A percentile compares a stretch with the other conserved stretches of the same genome.
Conservation (phyloP, 2,797 vertebrate species). For the Necrosyrtes monachus region DNA sequence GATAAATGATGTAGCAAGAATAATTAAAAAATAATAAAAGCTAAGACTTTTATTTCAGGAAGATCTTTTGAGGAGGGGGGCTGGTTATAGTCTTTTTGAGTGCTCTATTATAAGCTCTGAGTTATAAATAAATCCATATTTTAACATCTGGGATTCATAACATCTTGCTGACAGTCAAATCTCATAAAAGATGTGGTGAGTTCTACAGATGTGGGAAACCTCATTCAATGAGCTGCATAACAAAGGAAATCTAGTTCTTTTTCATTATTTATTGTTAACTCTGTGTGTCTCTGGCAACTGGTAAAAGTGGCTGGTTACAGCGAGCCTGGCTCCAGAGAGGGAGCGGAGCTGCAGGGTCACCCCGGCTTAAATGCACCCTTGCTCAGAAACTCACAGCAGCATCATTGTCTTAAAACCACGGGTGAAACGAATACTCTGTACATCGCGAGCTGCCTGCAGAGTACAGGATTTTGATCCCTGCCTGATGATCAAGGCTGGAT, state of each 20-base stretch:
- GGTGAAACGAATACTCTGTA: not conserved
- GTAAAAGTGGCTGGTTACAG: not conserved
- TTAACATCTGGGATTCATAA: slow-evolving; percentile 72
- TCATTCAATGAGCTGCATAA: slow-evolving; percentile 53
- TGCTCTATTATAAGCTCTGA: slow-evolving; percentile 42
- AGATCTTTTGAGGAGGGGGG: slow-evolving; percentile 42
- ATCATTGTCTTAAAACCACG: not conserved
- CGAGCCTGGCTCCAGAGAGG: not conserved
- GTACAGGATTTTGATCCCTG: not conserved
- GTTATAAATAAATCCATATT: slow-evolving; percentile 65
- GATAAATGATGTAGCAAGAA: not conserved
- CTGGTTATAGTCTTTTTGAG: slow-evolving; percentile 41
- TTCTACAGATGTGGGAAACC: slow-evolving; percentile 62
- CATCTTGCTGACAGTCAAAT: slow-evolving; percentile 68
- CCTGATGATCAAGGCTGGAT: not conserved
- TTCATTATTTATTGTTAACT: slow-evolving; percentile 37
- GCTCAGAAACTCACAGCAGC: not conserved
- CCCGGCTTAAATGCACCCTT: not conserved
- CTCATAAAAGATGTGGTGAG: slow-evolving; percentile 68
- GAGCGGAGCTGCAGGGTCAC: not conserved
- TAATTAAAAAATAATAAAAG: slow-evolving; percentile 50
- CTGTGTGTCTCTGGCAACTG: not conserved
- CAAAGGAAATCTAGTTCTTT: slow-evolving; percentile 55
- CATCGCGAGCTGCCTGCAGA: not conserved
- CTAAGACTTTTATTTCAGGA: slow-evolving; percentile 30